These are phyloP conservation scores for Xanthorhoe spadicearia DNA, from an alignment of 2,888 invertebrate species.

Conservation along the genomic window DNA sequence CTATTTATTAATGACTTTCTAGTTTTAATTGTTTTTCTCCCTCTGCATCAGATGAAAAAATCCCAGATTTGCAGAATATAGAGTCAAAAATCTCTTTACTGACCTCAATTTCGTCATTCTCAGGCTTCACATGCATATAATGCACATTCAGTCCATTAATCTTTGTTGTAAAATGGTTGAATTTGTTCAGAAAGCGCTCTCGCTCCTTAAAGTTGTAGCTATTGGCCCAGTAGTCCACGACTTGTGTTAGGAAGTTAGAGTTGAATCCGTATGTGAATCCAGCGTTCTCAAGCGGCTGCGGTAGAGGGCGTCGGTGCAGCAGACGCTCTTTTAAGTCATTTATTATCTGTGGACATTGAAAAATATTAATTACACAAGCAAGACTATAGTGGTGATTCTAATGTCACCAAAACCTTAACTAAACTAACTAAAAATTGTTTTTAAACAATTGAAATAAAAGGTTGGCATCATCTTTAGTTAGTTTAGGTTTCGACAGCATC, in stretches of 20 bases:
- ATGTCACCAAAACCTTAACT: too few relatives aligned
- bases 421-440: too few relatives aligned
- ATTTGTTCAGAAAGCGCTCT: constrained; percentile 89
- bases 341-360: constrained; percentile 63
- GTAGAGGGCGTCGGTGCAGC: constrained; percentile 70
- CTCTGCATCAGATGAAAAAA: too few relatives aligned
- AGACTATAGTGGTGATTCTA: not conserved
- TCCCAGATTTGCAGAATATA: too few relatives aligned
- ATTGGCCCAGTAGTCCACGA: constrained; percentile 92
- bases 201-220: constrained; percentile 87
- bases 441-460: too few relatives aligned
- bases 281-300: constrained; percentile 86
- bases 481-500: too few relatives aligned
- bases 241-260: constrained; percentile 85
- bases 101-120: constrained; percentile 58
- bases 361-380: not conserved
- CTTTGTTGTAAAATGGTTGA: constrained; percentile 90
- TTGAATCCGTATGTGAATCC: constrained; percentile 94
- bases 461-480: too few relatives aligned
- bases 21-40: too few relatives aligned
- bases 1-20: too few relatives aligned
- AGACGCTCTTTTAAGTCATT: constrained; percentile 84
- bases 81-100: constrained; percentile 42
- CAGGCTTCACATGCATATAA: constrained; percentile 88
- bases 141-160: constrained; percentile 91